phyloP scores from a whole-genome alignment of 2,113 vertebrate genomes.

The Rhizomys pruinosus region DNA sequence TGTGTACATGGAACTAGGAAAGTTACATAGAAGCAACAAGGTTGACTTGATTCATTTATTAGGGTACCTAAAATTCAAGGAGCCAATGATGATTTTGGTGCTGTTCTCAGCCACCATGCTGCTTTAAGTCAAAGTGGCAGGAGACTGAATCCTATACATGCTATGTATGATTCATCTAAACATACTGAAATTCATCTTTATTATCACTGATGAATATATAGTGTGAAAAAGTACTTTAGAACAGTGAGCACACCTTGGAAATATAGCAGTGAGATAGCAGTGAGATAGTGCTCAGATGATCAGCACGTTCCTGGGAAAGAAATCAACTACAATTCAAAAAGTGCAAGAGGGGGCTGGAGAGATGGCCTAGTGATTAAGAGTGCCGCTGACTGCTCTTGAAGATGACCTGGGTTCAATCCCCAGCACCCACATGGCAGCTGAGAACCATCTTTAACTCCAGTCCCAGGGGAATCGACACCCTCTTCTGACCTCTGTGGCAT shows the following conservation, averaged over 20 bases:
- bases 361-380: no score
- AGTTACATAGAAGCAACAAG: conserved; percentile 41
- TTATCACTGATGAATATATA: conserved; percentile 42
- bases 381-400: no score
- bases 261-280: conserved; percentile 34
- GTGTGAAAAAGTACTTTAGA: conserved; percentile 41
- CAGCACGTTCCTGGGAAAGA: conserved; percentile 43
- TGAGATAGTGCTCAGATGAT: neutral
- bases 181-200: conserved; percentile 34
- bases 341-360: no score
- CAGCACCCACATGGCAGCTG: no score
- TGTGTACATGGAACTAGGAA: neutral
- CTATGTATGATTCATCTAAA: neutral
- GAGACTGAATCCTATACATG: neutral
- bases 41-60: conserved; percentile 27
- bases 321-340: conserved; percentile 47
- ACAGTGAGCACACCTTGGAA: neutral
- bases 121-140: neutral
- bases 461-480: no score
- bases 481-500: no score
- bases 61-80: conserved; percentile 54
- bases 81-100: conserved; percentile 4
- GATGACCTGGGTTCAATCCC: no score
- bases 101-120: conserved; percentile 39
- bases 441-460: no score